Base-by-base conservation (phyloP, 2,113 vertebrate genomes). In the Hemibates koningsi region DNA sequence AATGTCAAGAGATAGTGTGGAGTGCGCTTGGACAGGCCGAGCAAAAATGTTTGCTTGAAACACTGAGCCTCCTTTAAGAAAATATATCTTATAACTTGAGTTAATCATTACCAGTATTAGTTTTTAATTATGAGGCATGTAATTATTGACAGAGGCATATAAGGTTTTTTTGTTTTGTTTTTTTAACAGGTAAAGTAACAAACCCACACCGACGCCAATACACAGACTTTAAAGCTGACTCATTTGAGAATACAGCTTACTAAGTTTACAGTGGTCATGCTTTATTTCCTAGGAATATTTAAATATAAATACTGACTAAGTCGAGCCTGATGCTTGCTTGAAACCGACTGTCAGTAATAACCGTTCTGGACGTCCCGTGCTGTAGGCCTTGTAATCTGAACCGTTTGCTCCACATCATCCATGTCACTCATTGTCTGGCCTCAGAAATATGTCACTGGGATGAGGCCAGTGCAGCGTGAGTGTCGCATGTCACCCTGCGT, bases 1-100 rank as follows among this genome's bases (percentile, higher is more conserved):
- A 96, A 96, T 97, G 96, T 96, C 96, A 96, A 80, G 93, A 93
- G 96, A 96, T 93, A 94, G 90, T 85, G 91, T 86, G 24, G 85
- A 91, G 86, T 57, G 87, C 16, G 21, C 73, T 90, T 19, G 32
- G 80, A 86, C 71, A 78, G 66, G 80, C 29, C 2, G 24, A 59
- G 53, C 36, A 87, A 81, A 85, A 68, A 43, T 48, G 13, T 59
- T 61, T 19, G 6, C 78, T 78, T 9, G 5, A 86, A 76, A 85
- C 54, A 89, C 63, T 6, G 38, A 38, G 11, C 7, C 34, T 45
- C 5, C 16, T 76, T 48, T 83, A 16, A 34, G 6, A 76, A 61
- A 82, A 52, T 1, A 14, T 24, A 1, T 11, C 50, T 43, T 9
- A 9, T 6, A 27, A 56, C 5, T 52, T 21, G 14, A n/a, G 41